Base-by-base conservation (phyloP, 2,113 vertebrate genomes). In the Parus major region DNA sequence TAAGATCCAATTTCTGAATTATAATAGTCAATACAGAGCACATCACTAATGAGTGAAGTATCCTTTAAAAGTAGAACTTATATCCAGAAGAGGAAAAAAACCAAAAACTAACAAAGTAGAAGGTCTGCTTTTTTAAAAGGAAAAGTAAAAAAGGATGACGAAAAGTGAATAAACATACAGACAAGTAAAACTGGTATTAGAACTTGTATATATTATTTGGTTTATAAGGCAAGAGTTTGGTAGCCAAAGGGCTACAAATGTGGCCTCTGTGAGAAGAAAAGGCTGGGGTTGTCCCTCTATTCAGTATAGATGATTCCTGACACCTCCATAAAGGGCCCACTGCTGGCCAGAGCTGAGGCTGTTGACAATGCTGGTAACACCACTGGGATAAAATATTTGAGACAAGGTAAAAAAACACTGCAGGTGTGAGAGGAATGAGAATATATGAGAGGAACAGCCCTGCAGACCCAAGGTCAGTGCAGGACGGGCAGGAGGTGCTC, bases 331-430 rank as follows among this genome's bases (percentile, higher is more conserved):
- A 57, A 1, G 1, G 17, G 46, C 31, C 8, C 28, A 9, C 10
- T 4, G 1, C 17, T 85, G 70, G 7, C 13, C 52, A 66, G 66
- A 61, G 3, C 11, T 55, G 60, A 70, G 17, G 15, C 16, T 29
- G 20, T 49, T 5, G 5, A 14, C 1, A 8, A 21, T 0, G 1
- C 1, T 70, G 21, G 10, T 25, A 65, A 17, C 1, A 7, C 10
- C 14, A 25, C 55, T 57, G 16, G 15, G 18, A 42, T 39, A 72
- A 29, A 1, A 7, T 21, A 33, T 36, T 49, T 73, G 63, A 57
- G 50, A 70, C 24, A 2, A 15, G 11, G 9, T 11, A 31, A 65
- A 71, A 59, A 28, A 1, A 7, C 25, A 29, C 7, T 56, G 7
- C 9, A 47, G 7, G 0, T 42, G 11, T 33, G 25, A 77, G 15